phyloP scores from a whole-genome alignment of 2,113 vertebrate genomes.

The Dipodomys stephensi region DNA sequence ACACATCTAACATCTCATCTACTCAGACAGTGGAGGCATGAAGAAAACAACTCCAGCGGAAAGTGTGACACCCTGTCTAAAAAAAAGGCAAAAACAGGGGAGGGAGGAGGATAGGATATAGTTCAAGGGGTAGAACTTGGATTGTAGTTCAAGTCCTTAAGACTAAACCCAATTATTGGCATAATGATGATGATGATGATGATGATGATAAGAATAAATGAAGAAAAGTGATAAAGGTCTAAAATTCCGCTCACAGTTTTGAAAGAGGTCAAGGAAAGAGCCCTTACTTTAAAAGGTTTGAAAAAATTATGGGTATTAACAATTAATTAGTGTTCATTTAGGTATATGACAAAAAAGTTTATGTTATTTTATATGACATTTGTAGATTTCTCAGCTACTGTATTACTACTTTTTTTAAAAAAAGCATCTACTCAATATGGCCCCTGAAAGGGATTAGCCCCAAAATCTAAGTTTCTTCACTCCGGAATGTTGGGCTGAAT shows the following conservation, averaged over 20 bases:
- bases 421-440: background rate
- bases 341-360: background rate
- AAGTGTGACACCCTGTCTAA: too few species aligned
- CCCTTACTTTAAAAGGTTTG: background rate
- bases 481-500: background rate
- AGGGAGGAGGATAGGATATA: too few species aligned
- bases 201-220: too few species aligned
- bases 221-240: background rate
- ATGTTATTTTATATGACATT: background rate
- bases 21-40: too few species aligned
- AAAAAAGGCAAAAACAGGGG: too few species aligned
- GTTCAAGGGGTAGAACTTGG: too few species aligned
- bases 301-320: background rate
- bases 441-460: background rate
- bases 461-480: background rate
- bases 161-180: too few species aligned
- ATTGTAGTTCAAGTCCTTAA: too few species aligned
- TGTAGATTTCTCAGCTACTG: background rate
- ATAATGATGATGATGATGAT: too few species aligned
- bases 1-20: too few species aligned
- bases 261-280: background rate
- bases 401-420: background rate
- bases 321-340: background rate
- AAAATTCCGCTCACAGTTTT: background rate
- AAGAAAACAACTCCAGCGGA: too few species aligned